A percentile compares a stretch with the other conserved stretches of the same genome.
Conservation (phyloP, 2,113 vertebrate genomes). For the Petaurus breviceps region DNA sequence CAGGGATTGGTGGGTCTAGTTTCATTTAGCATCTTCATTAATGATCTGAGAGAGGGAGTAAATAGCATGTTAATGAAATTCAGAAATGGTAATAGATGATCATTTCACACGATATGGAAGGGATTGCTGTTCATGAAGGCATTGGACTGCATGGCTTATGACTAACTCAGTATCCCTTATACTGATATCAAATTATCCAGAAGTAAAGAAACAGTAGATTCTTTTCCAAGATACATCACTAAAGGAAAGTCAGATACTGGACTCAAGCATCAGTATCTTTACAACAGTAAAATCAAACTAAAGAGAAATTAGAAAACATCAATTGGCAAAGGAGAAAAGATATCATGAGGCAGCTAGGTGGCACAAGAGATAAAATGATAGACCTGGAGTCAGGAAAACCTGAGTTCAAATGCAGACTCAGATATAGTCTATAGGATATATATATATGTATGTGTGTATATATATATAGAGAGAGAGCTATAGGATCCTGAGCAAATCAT, state of each 20-base stretch:
- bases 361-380: not conserved
- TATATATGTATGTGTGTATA: too few relatives aligned
- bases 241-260: not conserved
- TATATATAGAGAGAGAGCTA: too few relatives aligned
- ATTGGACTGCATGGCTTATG: not conserved
- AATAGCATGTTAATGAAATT: slow-evolving; percentile 74
- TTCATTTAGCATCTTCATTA: slow-evolving; percentile 77
- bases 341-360: not conserved
- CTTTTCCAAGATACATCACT: not conserved
- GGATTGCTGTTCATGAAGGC: not conserved
- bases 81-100: slow-evolving; percentile 62
- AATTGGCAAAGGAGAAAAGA: not conserved
- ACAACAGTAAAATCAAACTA: not conserved
- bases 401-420: not conserved
- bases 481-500: not conserved
- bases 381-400: not conserved
- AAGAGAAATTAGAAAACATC: slow-evolving; percentile 10
- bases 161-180: not conserved
- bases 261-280: not conserved
- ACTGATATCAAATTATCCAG: not conserved
- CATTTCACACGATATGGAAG: not conserved
- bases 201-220: not conserved
- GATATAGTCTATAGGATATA: too few relatives aligned
- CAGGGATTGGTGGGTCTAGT: slow-evolving; percentile 54
- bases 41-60: slow-evolving; percentile 63